Percentiles rank a stretch among this genome's conserved stretches.
phyloP scores from a whole-genome alignment of 2,888 invertebrate genomes.

The Lapara coniferarum region DNA sequence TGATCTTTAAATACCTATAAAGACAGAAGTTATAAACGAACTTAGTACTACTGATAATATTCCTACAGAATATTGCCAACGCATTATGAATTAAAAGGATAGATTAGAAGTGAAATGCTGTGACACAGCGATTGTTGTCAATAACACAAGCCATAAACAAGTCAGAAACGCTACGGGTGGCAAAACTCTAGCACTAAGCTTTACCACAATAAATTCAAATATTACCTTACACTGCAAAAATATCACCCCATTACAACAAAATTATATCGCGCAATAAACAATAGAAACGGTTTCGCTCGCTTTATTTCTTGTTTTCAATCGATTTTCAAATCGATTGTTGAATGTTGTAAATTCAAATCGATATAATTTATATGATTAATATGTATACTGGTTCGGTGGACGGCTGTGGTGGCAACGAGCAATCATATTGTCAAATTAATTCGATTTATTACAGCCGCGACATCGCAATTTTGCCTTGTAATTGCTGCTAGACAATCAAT shows the following conservation, averaged over 20 bases:
- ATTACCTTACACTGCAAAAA: background rate
- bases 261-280: background rate
- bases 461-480: constrained; percentile 49
- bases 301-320: background rate
- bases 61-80: too few species aligned
- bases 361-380: constrained; percentile 35
- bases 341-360: constrained; percentile 11
- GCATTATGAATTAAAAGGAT: background rate
- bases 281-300: background rate
- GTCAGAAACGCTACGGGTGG: background rate
- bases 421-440: constrained; percentile 58
- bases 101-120: background rate
- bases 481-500: constrained; percentile 53
- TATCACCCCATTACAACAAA: background rate
- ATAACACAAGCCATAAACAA: background rate
- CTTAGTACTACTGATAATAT: too few species aligned
- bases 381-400: constrained; percentile 32
- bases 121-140: background rate
- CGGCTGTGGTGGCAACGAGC: constrained; percentile 37
- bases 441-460: constrained; percentile 53
- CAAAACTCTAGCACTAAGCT: background rate
- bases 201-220: background rate
- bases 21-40: too few species aligned
- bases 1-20: background rate
- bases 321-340: background rate